Evolutionary conservation across 92 coral and sea anemone genomes (phyloP).

Genomic region (Porites evermanni): DNA sequence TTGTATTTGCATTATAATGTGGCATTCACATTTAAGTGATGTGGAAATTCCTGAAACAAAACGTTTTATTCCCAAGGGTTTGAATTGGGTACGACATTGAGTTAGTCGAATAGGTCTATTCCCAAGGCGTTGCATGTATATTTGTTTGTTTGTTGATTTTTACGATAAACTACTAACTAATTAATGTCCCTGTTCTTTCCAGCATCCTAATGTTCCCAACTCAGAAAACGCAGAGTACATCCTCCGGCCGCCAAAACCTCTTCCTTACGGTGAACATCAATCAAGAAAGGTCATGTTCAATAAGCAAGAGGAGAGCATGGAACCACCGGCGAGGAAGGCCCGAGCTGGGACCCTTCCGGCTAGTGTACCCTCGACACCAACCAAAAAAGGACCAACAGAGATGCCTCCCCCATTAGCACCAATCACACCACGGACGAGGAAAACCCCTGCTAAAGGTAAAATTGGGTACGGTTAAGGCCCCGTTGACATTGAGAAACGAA

Average conservation of each 20-base stretch:
- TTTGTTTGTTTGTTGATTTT: too few species aligned
- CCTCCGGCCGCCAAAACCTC: conserved; percentile 83
- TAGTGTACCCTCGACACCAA: conserved; percentile 80
- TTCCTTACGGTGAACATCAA: conserved; percentile 62
- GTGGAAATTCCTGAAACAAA: too few species aligned
- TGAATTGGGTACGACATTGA: too few species aligned
- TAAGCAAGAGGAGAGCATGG: conserved; percentile 48
- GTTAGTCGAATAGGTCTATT: too few species aligned
- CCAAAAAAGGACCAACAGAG: conserved; percentile 54
- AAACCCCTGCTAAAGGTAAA: conserved; percentile 49
- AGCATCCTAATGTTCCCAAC: conserved; percentile 81
- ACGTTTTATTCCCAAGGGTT: too few species aligned
- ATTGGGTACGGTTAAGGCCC: too few species aligned
- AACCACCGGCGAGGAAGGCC: conserved; percentile 62
- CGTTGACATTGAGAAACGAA: too few species aligned
- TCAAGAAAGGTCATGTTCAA: conserved; percentile 58
- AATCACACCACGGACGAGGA: conserved; percentile 69
- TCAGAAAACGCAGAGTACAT: conserved; percentile 71
- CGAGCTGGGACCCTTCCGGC: conserved; percentile 84
- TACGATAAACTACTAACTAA: not conserved
- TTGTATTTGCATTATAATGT: too few species aligned
- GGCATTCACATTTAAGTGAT: too few species aligned
- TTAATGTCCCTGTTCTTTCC: not conserved
- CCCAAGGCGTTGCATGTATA: too few species aligned
- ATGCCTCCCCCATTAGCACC: conserved; percentile 91